These are phyloP conservation scores for Epinephelus fuscoguttatus DNA, from an alignment of 2,113 vertebrate species.

Conservation along the genomic window DNA sequence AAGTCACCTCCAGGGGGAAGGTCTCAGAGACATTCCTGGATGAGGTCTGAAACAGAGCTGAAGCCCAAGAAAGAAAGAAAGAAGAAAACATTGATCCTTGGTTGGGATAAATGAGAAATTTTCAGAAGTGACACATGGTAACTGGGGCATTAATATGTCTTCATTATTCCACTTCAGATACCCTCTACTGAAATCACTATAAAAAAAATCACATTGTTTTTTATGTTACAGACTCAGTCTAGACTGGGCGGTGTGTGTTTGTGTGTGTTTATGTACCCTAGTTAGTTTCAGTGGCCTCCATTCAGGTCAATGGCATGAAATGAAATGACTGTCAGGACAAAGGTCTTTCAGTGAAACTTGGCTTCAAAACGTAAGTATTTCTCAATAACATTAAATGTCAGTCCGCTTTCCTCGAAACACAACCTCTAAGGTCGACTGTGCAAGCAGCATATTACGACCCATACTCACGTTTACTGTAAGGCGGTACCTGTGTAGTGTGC, in stretches of 20 bases:
- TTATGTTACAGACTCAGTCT: neutral
- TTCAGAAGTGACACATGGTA: neutral
- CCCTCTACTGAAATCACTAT: neutral
- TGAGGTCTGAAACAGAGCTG: constrained; percentile 66
- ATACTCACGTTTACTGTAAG: too few species aligned
- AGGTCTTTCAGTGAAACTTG: constrained; percentile 7
- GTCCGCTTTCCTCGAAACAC: too few species aligned
- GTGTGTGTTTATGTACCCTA: neutral
- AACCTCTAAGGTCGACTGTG: too few species aligned
- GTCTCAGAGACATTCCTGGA: constrained; percentile 57
- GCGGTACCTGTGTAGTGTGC: too few species aligned
- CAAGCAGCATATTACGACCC: too few species aligned
- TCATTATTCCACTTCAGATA: neutral
- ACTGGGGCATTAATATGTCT: too few species aligned
- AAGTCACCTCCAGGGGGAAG: constrained; percentile 70
- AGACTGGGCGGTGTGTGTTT: neutral
- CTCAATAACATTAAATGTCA: neutral
- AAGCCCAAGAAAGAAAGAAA: constrained; percentile 1
- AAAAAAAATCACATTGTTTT: neutral
- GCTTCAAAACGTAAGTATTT: neutral
- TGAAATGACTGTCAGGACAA: constrained; percentile 10
- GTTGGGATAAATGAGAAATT: neutral
- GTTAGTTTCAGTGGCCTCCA: constrained; percentile 3
- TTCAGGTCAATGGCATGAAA: neutral
- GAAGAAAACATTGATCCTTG: neutral